Evolutionary conservation across 2,888 invertebrate species (phyloP).

Genomic region (Zaprionus lineosus): DNA sequence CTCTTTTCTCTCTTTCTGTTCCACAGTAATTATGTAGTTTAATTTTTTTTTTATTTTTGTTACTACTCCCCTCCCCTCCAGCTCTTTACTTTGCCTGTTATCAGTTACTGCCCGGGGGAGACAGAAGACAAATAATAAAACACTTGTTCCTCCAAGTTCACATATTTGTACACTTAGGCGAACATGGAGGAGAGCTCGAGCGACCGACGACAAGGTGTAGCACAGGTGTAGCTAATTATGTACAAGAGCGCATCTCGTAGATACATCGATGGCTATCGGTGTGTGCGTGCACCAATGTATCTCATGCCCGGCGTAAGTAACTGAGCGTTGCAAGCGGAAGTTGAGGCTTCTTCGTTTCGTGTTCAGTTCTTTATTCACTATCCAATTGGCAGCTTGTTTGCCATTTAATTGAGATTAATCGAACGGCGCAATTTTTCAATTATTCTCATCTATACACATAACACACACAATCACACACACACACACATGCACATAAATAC

Average conservation of each 20-base stretch:
- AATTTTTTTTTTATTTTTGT: no score
- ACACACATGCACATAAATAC: background rate
- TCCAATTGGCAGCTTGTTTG: slow-evolving; percentile 53
- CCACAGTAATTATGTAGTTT: no score
- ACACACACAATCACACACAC: no score
- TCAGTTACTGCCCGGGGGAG: slow-evolving; percentile 37
- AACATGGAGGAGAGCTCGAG: slow-evolving; percentile 10
- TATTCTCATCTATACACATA: slow-evolving; percentile 14
- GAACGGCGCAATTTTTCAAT: slow-evolving; percentile 41
- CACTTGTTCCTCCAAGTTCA: slow-evolving; percentile 69
- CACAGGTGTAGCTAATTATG: slow-evolving; percentile 55
- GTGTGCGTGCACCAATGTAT: slow-evolving; percentile 5
- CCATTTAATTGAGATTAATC: slow-evolving; percentile 69
- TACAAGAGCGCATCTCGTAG: slow-evolving; percentile 23
- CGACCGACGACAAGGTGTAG: slow-evolving; percentile 28
- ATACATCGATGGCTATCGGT: slow-evolving; percentile 9
- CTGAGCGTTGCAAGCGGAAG: slow-evolving; percentile 30
- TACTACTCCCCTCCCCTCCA: background rate
- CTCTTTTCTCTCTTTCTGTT: background rate
- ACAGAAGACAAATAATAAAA: slow-evolving; percentile 47
- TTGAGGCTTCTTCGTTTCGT: slow-evolving; percentile 5
- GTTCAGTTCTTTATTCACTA: slow-evolving; percentile 26
- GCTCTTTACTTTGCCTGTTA: slow-evolving; percentile 16
- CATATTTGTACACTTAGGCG: slow-evolving; percentile 53
- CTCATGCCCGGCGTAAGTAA: slow-evolving; percentile 1